phyloP scores from a whole-genome alignment of 2,797 vertebrate species.

The Neostethus bicornis region DNA sequence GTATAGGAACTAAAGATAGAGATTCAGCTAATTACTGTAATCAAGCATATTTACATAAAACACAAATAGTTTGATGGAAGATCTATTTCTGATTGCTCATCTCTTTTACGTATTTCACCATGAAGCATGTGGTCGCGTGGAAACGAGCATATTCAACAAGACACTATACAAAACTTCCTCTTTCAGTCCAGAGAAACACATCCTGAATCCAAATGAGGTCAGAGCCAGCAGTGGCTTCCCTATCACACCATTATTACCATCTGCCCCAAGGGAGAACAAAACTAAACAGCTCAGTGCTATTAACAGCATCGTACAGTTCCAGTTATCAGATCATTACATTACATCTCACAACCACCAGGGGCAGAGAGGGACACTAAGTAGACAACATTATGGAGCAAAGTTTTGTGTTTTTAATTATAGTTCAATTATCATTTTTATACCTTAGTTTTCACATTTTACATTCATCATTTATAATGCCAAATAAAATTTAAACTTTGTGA shows the following conservation, averaged over 20 bases:
- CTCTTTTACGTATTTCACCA: constrained; percentile 44
- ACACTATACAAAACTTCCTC: constrained; percentile 25
- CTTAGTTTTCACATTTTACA: constrained; percentile 6
- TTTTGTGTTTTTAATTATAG: constrained; percentile 9
- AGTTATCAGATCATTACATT: constrained; percentile 52
- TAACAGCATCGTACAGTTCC: constrained; percentile 47
- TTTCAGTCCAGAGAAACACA: constrained; percentile 54
- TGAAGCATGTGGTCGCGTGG: constrained; percentile 38
- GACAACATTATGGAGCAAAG: constrained; percentile 36
- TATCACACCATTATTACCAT: constrained; percentile 71
- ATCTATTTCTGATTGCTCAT: constrained; percentile 47
- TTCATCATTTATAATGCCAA: constrained; percentile 11
- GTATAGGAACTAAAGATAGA: too few species aligned
- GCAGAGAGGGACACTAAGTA: constrained; percentile 27
- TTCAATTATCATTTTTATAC: constrained; percentile 12
- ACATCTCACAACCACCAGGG: constrained; percentile 43
- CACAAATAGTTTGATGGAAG: constrained; percentile 66
- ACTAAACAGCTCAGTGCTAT: constrained; percentile 61
- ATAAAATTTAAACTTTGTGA: neutral
- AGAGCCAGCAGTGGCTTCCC: constrained; percentile 66
- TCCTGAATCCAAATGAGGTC: constrained; percentile 70
- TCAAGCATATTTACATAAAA: too few species aligned
- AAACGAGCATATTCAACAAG: constrained; percentile 6
- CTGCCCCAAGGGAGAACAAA: constrained; percentile 55
- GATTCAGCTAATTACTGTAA: too few species aligned